phyloP scores from a whole-genome alignment of 2,113 vertebrate species.

The Ictalurus furcatus region DNA sequence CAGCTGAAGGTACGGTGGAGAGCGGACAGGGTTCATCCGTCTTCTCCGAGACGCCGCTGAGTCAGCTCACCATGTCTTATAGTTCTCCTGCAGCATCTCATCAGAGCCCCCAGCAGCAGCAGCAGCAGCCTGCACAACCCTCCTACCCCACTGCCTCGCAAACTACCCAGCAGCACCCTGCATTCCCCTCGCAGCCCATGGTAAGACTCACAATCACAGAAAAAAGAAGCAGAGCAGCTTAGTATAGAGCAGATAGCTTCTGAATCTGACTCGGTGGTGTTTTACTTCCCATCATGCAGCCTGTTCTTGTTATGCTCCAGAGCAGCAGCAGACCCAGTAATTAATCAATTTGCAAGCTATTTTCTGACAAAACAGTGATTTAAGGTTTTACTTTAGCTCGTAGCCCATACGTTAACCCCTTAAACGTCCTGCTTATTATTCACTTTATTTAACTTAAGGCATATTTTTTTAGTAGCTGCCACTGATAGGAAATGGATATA shows the following conservation, averaged over 20 bases:
- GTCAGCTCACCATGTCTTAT: conserved; percentile 85
- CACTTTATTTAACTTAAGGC: background rate
- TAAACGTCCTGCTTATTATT: background rate
- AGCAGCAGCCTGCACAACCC: conserved; percentile 67
- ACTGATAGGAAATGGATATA: background rate
- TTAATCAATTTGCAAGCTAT: background rate
- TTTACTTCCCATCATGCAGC: background rate
- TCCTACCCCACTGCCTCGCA: conserved; percentile 68
- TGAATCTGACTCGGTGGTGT: background rate
- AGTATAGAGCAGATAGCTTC: no score
- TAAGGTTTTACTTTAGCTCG: background rate
- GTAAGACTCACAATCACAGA: conserved; percentile 75
- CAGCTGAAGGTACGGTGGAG: conserved; percentile 86
- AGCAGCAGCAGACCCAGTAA: background rate
- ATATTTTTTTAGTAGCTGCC: background rate
- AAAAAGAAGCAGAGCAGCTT: background rate
- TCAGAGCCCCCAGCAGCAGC: conserved; percentile 72
- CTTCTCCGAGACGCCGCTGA: conserved; percentile 83
- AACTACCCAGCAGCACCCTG: conserved; percentile 75
- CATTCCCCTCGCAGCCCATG: conserved; percentile 79
- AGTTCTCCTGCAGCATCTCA: conserved; percentile 74
- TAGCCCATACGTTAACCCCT: background rate
- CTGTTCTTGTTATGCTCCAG: background rate
- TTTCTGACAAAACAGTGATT: background rate
- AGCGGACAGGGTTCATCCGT: conserved; percentile 91